Percentiles rank a stretch among this genome's conserved stretches.
phyloP scores from a whole-genome alignment of 2,888 invertebrate genomes.

The Luperina nickerlii region DNA sequence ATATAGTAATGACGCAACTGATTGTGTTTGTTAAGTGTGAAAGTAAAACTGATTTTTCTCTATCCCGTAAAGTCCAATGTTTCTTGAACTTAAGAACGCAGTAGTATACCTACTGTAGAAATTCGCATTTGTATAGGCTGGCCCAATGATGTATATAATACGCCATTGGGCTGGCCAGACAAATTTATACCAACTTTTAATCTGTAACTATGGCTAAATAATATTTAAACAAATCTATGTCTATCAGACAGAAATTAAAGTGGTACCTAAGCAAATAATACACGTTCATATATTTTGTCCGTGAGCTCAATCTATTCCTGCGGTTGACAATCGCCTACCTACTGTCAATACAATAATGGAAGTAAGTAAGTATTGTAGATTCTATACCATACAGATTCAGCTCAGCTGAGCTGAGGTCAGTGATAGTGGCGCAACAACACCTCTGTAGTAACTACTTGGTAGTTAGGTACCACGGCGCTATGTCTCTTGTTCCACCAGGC shows the following conservation, averaged over 20 bases:
- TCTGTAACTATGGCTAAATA: not conserved
- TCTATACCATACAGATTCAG: conserved; percentile 26
- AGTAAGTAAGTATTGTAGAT: conserved; percentile 45
- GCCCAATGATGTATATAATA: too few relatives aligned
- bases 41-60: conserved; percentile 34
- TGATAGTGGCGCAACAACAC: conserved; percentile 52
- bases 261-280: conserved; percentile 1
- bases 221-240: conserved; percentile 3
- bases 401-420: conserved; percentile 27
- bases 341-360: conserved; percentile 53
- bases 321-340: conserved; percentile 55
- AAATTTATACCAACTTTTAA: not conserved
- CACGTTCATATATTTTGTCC: conserved; percentile 35
- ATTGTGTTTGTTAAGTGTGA: conserved; percentile 35
- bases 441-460: conserved; percentile 14
- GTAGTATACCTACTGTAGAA: not conserved
- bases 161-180: not conserved
- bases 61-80: not conserved
- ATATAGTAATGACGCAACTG: conserved; percentile 48
- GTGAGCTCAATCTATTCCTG: conserved; percentile 54
- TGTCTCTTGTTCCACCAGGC: conserved; percentile 46
- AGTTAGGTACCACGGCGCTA: conserved; percentile 35
- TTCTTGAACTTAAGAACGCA: not conserved
- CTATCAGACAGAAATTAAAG: conserved; percentile 6
- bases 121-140: not conserved